Conservation (phyloP, 2,888 invertebrate genomes). For the Petrolisthes manimaculis region DNA sequence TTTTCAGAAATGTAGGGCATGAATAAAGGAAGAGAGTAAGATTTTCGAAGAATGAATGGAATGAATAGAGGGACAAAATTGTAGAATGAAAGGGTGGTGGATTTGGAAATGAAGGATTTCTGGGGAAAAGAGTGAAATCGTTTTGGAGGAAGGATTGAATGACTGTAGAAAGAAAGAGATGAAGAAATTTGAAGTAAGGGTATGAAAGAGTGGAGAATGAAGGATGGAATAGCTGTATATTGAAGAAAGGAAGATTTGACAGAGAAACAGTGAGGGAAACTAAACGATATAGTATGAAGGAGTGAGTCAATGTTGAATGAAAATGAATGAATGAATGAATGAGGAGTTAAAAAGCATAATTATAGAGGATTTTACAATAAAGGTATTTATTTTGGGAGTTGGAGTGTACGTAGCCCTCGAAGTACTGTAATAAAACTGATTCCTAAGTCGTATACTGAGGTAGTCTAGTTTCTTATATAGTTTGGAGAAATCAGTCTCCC, state of each 20-base stretch:
- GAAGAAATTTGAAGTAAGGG: not conserved
- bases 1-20: not conserved
- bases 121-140: not conserved
- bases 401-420: too few relatives aligned
- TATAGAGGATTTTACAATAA: too few relatives aligned
- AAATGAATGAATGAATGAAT: too few relatives aligned
- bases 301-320: too few relatives aligned
- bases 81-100: not conserved
- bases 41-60: not conserved
- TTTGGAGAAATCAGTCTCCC: too few relatives aligned
- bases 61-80: not conserved
- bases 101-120: not conserved
- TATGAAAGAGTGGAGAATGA: not conserved
- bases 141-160: not conserved
- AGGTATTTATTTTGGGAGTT: too few relatives aligned
- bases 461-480: too few relatives aligned
- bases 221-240: not conserved
- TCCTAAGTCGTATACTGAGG: too few relatives aligned
- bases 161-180: not conserved
- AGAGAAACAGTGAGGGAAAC: not conserved
- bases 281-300: not conserved
- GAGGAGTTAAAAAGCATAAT: too few relatives aligned
- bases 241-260: not conserved
- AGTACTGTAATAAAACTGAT: too few relatives aligned
- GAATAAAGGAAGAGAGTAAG: not conserved